These are phyloP conservation scores for Galaxea fascicularis DNA, from an alignment of 92 coral and sea anemone genomes.

Conservation along the genomic window DNA sequence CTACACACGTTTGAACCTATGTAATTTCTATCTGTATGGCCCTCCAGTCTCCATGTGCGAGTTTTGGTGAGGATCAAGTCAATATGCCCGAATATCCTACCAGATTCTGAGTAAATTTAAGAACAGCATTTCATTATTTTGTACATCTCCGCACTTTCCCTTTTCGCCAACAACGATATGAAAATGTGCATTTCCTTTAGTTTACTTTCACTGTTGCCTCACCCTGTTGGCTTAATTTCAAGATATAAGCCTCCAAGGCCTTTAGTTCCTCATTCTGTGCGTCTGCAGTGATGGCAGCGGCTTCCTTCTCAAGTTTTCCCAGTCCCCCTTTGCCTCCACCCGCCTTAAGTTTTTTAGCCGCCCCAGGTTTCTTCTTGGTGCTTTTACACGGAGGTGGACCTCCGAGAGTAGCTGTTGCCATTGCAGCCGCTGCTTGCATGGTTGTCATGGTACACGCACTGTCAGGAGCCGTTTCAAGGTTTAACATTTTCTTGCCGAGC, in stretches of 20 bases:
- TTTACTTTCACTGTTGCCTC: not conserved
- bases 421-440: conserved; percentile 80
- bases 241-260: conserved; percentile 80
- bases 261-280: conserved; percentile 86
- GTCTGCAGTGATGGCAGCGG: conserved; percentile 55
- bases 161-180: no score
- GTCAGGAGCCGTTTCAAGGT: conserved; percentile 92
- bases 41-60: no score
- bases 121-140: no score
- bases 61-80: no score
- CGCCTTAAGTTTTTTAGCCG: conserved; percentile 60
- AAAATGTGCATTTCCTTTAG: no score
- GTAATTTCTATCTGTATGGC: no score
- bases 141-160: no score
- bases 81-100: no score
- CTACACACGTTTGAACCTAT: no score
- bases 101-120: no score
- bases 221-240: conserved; percentile 90
- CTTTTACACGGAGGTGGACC: conserved; percentile 74
- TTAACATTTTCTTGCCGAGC: conserved; percentile 86
- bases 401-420: conserved; percentile 80
- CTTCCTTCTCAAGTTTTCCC: conserved; percentile 77
- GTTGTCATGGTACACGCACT: conserved; percentile 84
- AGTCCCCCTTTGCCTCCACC: conserved; percentile 65
- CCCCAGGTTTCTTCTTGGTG: conserved; percentile 75